phyloP scores from a whole-genome alignment of 1,140 invertebrate genomes.

The Argopecten irradians region DNA sequence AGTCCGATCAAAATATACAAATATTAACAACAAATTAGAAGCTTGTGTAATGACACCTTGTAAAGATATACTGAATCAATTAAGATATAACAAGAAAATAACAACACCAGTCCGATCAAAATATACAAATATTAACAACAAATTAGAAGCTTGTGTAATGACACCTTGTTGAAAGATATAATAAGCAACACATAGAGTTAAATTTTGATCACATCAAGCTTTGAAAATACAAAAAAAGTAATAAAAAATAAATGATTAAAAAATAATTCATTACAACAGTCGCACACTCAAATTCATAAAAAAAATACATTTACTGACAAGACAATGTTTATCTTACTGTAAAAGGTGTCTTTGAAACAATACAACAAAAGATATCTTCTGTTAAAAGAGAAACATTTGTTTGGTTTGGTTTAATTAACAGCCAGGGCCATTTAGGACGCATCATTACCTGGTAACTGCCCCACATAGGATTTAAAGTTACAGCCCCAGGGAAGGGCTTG shows the following conservation, averaged over 20 bases:
- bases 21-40: not conserved
- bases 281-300: not conserved
- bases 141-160: not conserved
- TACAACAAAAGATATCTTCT: no score
- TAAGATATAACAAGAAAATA: not conserved
- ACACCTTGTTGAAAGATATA: not conserved
- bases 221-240: not conserved
- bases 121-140: not conserved
- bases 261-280: not conserved
- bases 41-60: not conserved
- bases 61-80: no score
- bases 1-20: not conserved
- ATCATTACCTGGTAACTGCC: no score
- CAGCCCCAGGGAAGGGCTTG: no score
- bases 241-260: not conserved
- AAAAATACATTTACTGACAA: no score
- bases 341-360: no score
- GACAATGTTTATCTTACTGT: no score
- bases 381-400: no score
- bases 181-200: not conserved
- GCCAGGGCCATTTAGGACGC: no score
- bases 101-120: not conserved
- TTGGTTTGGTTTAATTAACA: no score
- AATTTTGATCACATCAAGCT: not conserved
- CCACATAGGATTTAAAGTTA: no score